phyloP scores from a whole-genome alignment of 1,140 invertebrate species.

The Anadara kagoshimensis region DNA sequence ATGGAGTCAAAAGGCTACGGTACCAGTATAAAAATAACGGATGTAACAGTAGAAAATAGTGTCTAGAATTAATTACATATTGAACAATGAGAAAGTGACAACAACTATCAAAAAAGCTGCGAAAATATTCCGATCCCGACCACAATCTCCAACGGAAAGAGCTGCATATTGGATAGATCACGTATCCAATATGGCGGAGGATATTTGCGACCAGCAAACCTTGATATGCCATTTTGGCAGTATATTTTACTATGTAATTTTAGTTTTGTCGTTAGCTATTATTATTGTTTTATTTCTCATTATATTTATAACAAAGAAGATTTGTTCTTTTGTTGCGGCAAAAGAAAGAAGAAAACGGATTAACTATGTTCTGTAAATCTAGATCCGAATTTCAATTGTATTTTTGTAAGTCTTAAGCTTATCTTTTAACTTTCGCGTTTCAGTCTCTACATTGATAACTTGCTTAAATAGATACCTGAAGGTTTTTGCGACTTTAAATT shows the following conservation, averaged over 20 bases:
- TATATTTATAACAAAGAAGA: too few relatives aligned
- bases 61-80: conserved; percentile 39
- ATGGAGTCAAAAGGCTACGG: conserved; percentile 40
- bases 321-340: too few relatives aligned
- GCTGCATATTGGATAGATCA: conserved; percentile 58
- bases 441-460: too few relatives aligned
- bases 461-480: too few relatives aligned
- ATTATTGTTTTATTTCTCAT: too few relatives aligned
- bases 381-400: too few relatives aligned
- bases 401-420: too few relatives aligned
- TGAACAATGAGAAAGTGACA: conserved; percentile 42
- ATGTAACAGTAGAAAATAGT: conserved; percentile 29
- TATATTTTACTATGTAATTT: conserved; percentile 53
- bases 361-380: too few relatives aligned
- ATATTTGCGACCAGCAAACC: conserved; percentile 46
- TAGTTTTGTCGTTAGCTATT: conserved; percentile 18
- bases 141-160: conserved; percentile 40
- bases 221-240: conserved; percentile 52
- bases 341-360: too few relatives aligned
- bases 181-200: conserved; percentile 58
- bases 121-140: conserved; percentile 44
- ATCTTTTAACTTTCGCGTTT: too few relatives aligned
- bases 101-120: conserved; percentile 49
- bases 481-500: too few relatives aligned
- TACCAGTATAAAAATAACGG: conserved; percentile 29